phyloP scores from a whole-genome alignment of 2,797 vertebrate genomes.

The Momotus momota region DNA sequence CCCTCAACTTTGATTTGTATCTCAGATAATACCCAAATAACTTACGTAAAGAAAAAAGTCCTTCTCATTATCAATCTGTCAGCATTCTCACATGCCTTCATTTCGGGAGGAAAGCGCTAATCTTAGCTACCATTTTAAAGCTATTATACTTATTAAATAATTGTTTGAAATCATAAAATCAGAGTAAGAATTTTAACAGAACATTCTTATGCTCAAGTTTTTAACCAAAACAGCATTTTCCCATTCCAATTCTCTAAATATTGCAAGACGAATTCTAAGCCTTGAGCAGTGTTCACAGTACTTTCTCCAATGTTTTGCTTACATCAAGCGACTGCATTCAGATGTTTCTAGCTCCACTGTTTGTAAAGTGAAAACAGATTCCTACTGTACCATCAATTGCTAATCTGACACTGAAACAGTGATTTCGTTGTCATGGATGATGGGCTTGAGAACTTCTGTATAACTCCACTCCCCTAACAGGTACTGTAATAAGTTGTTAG shows the following conservation, averaged over 20 bases:
- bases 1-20: background rate
- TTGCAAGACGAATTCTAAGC: constrained; percentile 15
- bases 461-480: constrained; percentile 67
- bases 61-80: background rate
- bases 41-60: background rate
- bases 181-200: constrained; percentile 42
- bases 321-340: background rate
- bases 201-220: background rate
- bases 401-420: constrained; percentile 65
- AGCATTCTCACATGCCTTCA: background rate
- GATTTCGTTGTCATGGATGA: constrained; percentile 64
- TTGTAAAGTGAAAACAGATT: constrained; percentile 59
- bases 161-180: constrained; percentile 56
- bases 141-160: constrained; percentile 15
- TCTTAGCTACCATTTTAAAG: constrained; percentile 41
- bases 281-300: background rate
- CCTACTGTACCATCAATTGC: constrained; percentile 55
- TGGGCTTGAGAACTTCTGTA: constrained; percentile 63
- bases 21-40: background rate
- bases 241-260: background rate
- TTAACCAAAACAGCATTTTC: background rate
- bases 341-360: constrained; percentile 16
- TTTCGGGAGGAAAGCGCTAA: background rate
- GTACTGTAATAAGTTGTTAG: constrained; percentile 74
- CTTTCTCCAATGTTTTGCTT: constrained; percentile 21